These are phyloP conservation scores for Lobophora halterata DNA, from an alignment of 2,888 invertebrate genomes.

Conservation along the genomic window DNA sequence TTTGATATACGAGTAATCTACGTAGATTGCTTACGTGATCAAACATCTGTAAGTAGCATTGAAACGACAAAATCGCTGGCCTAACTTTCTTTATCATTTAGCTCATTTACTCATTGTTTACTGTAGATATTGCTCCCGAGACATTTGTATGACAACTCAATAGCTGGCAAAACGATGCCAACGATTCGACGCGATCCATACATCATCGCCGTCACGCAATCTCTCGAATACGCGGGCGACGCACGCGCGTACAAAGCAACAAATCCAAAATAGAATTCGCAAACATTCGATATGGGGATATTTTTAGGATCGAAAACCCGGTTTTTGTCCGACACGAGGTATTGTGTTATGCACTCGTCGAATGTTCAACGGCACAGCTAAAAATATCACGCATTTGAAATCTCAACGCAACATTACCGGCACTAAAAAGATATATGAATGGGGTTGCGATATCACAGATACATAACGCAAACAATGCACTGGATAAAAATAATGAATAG, in stretches of 20 bases:
- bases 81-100: no score
- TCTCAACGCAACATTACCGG: conserved; percentile 43
- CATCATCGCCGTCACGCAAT: conserved; percentile 19
- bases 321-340: conserved; percentile 68
- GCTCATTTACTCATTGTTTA: no score
- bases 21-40: no score
- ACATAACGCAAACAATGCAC: conserved; percentile 26
- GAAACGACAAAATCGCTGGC: no score
- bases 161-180: conserved; percentile 26
- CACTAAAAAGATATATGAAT: conserved; percentile 35
- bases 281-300: conserved; percentile 78
- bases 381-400: conserved; percentile 57
- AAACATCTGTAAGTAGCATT: conserved; percentile 36
- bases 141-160: conserved; percentile 11
- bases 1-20: conserved; percentile 29
- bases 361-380: conserved; percentile 58
- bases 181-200: conserved; percentile 10
- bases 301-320: conserved; percentile 76
- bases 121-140: conserved; percentile 16
- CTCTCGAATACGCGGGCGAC: conserved; percentile 8
- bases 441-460: conserved; percentile 21
- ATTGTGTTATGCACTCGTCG: conserved; percentile 71
- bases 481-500: conserved; percentile 12
- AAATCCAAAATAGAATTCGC: conserved; percentile 76
- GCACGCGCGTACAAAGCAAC: conserved; percentile 46